These are phyloP conservation scores for Celastrina argiolus DNA, from an alignment of 2,888 invertebrate species.

Conservation along the genomic window DNA sequence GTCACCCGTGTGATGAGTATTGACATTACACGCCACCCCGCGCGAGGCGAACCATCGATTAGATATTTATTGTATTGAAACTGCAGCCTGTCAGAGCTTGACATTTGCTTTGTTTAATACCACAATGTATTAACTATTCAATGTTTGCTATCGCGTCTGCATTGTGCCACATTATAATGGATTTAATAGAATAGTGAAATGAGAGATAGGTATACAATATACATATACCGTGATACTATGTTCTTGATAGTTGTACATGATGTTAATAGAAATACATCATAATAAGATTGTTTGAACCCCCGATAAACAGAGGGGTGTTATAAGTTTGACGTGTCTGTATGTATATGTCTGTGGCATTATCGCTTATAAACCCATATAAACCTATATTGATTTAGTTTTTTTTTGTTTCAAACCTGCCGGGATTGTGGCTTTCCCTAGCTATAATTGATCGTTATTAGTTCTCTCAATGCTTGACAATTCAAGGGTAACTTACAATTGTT, in stretches of 20 bases:
- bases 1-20: constrained; percentile 12
- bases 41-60: constrained; percentile 12
- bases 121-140: constrained; percentile 5
- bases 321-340: too few relatives aligned
- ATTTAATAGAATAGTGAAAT: constrained; percentile 7
- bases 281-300: too few relatives aligned
- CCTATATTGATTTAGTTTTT: too few relatives aligned
- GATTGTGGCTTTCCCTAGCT: too few relatives aligned
- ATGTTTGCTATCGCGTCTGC: constrained; percentile 4
- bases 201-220: background rate
- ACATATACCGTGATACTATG: background rate
- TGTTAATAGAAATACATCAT: too few relatives aligned
- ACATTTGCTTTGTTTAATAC: constrained; percentile 16
- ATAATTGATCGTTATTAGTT: too few relatives aligned
- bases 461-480: too few relatives aligned
- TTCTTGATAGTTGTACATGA: background rate
- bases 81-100: constrained; percentile 15
- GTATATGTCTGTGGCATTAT: too few relatives aligned
- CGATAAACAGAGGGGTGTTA: too few relatives aligned
- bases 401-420: too few relatives aligned
- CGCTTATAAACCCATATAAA: too few relatives aligned
- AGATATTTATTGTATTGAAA: constrained; percentile 21
- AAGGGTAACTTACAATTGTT: too few relatives aligned
- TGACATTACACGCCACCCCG: constrained; percentile 13
- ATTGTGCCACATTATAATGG: constrained; percentile 17